These are phyloP conservation scores for Cheiracanthium punctorium DNA, from an alignment of 2,888 invertebrate genomes.

Conservation along the genomic window DNA sequence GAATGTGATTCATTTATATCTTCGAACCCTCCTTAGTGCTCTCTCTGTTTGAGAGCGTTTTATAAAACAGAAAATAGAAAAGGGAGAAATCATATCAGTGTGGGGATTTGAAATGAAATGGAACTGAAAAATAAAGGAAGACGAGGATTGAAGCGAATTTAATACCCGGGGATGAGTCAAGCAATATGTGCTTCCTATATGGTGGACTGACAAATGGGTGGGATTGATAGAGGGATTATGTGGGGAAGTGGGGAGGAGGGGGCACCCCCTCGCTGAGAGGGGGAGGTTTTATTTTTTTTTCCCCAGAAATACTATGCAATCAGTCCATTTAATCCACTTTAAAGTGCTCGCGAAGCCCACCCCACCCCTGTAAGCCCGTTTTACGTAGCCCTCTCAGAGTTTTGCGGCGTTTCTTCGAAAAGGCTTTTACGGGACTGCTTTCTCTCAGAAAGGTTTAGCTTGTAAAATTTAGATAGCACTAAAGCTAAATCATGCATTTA, in stretches of 20 bases:
- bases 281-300: background rate
- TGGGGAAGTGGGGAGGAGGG: background rate
- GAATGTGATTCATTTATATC: no score
- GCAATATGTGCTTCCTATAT: background rate
- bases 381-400: no score
- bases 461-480: no score
- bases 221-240: background rate
- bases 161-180: background rate
- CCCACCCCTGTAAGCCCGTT: background rate
- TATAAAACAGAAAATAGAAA: no score
- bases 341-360: background rate
- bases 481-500: no score
- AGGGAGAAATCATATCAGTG: no score
- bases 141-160: background rate
- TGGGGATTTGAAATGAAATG: no score
- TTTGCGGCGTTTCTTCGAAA: no score
- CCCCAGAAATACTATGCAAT: background rate
- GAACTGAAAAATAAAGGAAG: background rate
- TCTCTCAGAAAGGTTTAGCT: no score
- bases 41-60: no score
- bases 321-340: conserved; percentile 10
- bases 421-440: no score
- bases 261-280: background rate
- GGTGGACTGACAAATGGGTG: conserved; percentile 4
- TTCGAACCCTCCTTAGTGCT: no score